Evolutionary conservation across 2,888 invertebrate genomes (phyloP).

Genomic region (Platycheirus rosarum): DNA sequence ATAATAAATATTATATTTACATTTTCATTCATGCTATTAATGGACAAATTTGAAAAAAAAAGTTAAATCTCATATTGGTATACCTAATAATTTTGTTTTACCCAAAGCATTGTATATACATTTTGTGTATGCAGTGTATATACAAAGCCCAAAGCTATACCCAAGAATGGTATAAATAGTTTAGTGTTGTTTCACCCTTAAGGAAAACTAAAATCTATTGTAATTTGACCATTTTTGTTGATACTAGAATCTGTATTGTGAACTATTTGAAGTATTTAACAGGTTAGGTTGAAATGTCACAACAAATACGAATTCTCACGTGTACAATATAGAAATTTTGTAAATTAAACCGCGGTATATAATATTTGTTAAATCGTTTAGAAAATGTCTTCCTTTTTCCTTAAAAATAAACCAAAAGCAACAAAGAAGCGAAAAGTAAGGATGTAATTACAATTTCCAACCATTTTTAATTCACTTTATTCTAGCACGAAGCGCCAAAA

Average conservation of each 20-base stretch:
- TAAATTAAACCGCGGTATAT: slow-evolving; percentile 41
- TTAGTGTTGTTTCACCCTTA: no score
- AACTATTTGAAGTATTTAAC: slow-evolving; percentile 3
- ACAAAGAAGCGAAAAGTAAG: slow-evolving; percentile 84
- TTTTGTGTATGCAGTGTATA: no score
- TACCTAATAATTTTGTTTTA: no score
- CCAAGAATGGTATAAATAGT: no score
- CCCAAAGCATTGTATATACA: no score
- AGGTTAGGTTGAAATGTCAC: slow-evolving; percentile 69
- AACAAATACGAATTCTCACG: slow-evolving; percentile 64
- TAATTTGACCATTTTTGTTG: no score
- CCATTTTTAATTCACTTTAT: slow-evolving; percentile 24
- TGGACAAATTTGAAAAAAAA: no score
- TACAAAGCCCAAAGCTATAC: no score
- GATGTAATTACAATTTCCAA: background rate
- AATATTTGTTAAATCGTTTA: background rate
- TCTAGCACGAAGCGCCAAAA: slow-evolving; percentile 50
- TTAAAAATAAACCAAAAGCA: slow-evolving; percentile 85
- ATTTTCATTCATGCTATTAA: no score
- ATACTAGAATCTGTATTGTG: slow-evolving; percentile 27
- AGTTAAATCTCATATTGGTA: no score
- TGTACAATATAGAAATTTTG: slow-evolving; percentile 34
- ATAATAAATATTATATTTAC: no score
- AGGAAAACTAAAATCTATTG: no score
- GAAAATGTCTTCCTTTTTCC: slow-evolving; percentile 84